phyloP scores from a whole-genome alignment of 2,113 vertebrate species.

The Gallinago paraguaiae region DNA sequence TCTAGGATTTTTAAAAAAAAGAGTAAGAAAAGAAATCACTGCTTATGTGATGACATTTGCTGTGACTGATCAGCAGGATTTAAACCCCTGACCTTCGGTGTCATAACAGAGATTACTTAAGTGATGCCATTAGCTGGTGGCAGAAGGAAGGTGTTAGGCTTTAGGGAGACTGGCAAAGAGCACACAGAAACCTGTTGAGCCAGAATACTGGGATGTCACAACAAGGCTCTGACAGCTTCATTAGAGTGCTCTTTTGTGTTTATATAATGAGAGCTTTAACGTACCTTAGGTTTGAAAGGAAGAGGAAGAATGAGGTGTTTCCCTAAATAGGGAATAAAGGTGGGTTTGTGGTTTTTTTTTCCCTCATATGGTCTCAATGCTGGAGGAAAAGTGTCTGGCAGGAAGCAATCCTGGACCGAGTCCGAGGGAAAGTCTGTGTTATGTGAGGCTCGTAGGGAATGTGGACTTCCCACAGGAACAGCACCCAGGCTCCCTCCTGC shows the following conservation, averaged over 20 bases:
- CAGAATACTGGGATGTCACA: background rate
- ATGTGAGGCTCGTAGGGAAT: background rate
- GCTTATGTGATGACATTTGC: background rate
- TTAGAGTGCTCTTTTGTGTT: background rate
- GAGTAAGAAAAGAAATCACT: background rate
- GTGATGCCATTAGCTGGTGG: background rate
- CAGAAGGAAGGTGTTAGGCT: background rate
- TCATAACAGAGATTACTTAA: background rate
- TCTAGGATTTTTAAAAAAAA: background rate
- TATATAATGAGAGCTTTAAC: background rate
- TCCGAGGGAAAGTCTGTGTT: background rate
- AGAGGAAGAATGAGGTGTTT: background rate
- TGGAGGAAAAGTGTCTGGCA: background rate
- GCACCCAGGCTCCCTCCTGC: background rate
- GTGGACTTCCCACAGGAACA: background rate
- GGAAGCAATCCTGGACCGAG: background rate
- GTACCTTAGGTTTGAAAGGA: background rate
- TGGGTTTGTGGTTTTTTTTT: background rate
- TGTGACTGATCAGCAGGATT: conserved; percentile 9
- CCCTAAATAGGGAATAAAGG: background rate
- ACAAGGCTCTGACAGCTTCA: background rate
- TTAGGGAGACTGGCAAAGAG: background rate
- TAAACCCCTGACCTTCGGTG: background rate
- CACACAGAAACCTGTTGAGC: background rate
- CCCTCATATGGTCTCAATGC: background rate